Percentiles rank a stretch among this genome's conserved stretches.
Evolutionary conservation across 2,113 vertebrate genomes (phyloP).

Genomic region (Calidris pygmaea): DNA sequence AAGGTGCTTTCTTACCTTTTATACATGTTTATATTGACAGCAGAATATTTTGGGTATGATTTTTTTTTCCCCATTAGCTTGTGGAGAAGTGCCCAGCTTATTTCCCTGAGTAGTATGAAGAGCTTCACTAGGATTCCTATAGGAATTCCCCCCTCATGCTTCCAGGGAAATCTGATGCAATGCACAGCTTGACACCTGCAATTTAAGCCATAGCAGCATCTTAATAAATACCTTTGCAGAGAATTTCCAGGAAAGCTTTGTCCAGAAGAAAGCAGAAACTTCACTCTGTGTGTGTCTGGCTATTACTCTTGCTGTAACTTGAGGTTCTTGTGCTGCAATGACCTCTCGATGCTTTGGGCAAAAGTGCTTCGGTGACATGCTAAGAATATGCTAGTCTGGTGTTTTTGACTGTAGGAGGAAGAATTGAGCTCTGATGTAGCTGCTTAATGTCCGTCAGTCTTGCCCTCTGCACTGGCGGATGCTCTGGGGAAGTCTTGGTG

Average conservation of each 20-base stretch:
- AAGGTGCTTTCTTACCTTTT: not conserved
- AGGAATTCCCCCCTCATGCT: not conserved
- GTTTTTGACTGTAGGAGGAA: not conserved
- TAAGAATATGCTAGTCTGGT: not conserved
- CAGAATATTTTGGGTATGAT: not conserved
- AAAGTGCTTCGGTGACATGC: not conserved
- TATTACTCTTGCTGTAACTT: not conserved
- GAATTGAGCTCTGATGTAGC: not conserved
- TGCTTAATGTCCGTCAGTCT: not conserved
- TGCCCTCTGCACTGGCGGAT: not conserved
- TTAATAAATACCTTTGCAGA: slow-evolving; percentile 7
- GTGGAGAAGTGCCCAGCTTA: not conserved
- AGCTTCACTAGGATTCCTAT: not conserved
- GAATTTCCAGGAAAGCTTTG: slow-evolving; percentile 3
- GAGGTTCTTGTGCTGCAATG: not conserved
- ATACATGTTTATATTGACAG: not conserved
- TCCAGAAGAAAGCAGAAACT: not conserved
- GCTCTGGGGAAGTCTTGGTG: not conserved
- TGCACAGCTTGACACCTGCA: slow-evolving; percentile 36
- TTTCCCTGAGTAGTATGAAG: not conserved
- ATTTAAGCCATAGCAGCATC: not conserved
- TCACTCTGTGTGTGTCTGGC: not conserved
- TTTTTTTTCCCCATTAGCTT: not conserved
- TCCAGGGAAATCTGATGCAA: slow-evolving; percentile 24
- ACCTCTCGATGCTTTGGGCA: not conserved